These are phyloP conservation scores for Hoplodrina blanda DNA, from an alignment of 2,888 invertebrate genomes.

Conservation along the genomic window DNA sequence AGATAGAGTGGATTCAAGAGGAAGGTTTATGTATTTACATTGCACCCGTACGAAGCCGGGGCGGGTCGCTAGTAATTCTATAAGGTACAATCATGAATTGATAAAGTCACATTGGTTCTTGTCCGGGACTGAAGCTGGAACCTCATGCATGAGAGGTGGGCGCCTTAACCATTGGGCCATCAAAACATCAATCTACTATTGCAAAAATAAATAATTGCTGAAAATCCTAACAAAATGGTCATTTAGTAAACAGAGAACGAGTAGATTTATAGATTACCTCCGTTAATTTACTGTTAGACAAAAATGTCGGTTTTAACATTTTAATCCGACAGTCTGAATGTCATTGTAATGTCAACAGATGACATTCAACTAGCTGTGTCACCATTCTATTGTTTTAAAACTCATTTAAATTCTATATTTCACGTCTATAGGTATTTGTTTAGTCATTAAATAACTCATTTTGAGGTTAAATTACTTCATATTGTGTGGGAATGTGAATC, in stretches of 20 bases:
- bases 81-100: no score
- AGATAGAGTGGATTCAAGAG: no score
- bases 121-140: no score
- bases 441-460: conserved; percentile 19
- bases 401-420: conserved; percentile 12
- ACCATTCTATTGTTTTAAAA: conserved; percentile 36
- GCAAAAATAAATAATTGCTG: no score
- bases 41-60: no score
- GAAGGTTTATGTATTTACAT: no score
- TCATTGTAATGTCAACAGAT: conserved; percentile 28
- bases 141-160: no score
- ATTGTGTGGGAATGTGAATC: conserved; percentile 46
- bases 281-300: conserved; percentile 12
- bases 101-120: no score
- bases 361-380: conserved; percentile 39
- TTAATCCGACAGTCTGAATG: conserved; percentile 37
- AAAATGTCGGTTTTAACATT: conserved; percentile 12
- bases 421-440: conserved; percentile 3
- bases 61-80: no score
- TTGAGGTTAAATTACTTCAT: conserved; percentile 35
- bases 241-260: not conserved
- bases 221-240: not conserved
- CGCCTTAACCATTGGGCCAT: no score
- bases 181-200: no score
- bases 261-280: not conserved